Evolutionary conservation across 1,140 invertebrate species (phyloP).

Genomic region (Brachionus rubens): DNA sequence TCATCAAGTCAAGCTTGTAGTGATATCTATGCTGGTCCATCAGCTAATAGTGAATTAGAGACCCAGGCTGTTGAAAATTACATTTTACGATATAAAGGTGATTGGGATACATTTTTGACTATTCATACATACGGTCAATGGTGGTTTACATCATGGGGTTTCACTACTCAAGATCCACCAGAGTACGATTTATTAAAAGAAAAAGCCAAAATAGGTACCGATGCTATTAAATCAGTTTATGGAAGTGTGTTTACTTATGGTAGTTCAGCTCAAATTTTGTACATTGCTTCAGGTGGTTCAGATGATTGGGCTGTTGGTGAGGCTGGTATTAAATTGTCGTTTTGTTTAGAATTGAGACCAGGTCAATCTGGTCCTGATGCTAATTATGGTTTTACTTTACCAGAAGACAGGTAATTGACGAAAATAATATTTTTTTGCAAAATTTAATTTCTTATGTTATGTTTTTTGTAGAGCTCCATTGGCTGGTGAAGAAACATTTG

Average conservation of each 20-base stretch:
- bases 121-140: conserved; percentile 45
- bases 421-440: background rate
- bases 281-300: conserved; percentile 48
- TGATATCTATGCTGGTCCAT: conserved; percentile 45
- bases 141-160: conserved; percentile 47
- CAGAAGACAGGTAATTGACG: too few relatives aligned
- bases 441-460: background rate
- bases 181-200: conserved; percentile 30
- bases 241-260: conserved; percentile 29
- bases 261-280: conserved; percentile 34
- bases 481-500: conserved; percentile 25
- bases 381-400: conserved; percentile 39
- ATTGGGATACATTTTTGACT: conserved; percentile 44
- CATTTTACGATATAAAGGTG: background rate
- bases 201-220: conserved; percentile 14
- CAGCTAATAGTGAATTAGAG: conserved; percentile 45
- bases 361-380: conserved; percentile 28
- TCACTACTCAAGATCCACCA: conserved; percentile 1
- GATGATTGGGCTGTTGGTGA: conserved; percentile 49
- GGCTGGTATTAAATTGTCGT: conserved; percentile 49
- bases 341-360: conserved; percentile 49
- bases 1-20: conserved; percentile 32
- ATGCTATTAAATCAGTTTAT: conserved; percentile 29
- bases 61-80: conserved; percentile 24
- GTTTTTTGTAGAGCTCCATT: conserved; percentile 14